Percentiles rank a stretch among this genome's conserved stretches.
Evolutionary conservation across 2,888 invertebrate species (phyloP).

Genomic region (Agrotis clavis): DNA sequence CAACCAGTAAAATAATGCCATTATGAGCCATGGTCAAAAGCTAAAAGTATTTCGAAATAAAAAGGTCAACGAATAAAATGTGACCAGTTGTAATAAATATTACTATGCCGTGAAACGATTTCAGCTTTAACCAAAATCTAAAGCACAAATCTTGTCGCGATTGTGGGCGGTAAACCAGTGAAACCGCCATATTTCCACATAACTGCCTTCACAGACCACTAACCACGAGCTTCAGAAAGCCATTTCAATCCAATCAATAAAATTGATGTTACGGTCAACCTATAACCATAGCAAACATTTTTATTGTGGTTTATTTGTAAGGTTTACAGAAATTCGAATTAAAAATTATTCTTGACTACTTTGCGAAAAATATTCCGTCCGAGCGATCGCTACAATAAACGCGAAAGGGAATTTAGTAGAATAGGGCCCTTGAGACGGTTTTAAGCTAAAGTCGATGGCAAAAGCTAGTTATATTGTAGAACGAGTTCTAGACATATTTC

Average conservation of each 20-base stretch:
- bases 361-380: too few relatives aligned
- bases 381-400: too few relatives aligned
- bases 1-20: too few relatives aligned
- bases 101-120: not conserved
- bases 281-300: conserved; percentile 1
- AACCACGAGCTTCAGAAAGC: not conserved
- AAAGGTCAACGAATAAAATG: not conserved
- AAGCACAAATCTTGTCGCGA: not conserved
- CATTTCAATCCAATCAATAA: conserved; percentile 15
- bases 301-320: not conserved
- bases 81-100: not conserved
- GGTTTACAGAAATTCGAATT: too few relatives aligned
- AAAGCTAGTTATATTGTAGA: not conserved
- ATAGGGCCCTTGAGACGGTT: too few relatives aligned
- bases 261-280: conserved; percentile 1
- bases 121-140: not conserved
- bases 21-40: too few relatives aligned
- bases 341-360: not conserved
- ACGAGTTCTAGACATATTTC: not conserved
- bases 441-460: too few relatives aligned
- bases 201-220: conserved; percentile 17
- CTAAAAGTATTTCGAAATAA: too few relatives aligned
- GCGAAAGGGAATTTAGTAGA: too few relatives aligned
- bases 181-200: conserved; percentile 3
- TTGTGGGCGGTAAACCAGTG: not conserved